Conservation (phyloP, 2,888 invertebrate species). For the Bellardia bayeri region DNA sequence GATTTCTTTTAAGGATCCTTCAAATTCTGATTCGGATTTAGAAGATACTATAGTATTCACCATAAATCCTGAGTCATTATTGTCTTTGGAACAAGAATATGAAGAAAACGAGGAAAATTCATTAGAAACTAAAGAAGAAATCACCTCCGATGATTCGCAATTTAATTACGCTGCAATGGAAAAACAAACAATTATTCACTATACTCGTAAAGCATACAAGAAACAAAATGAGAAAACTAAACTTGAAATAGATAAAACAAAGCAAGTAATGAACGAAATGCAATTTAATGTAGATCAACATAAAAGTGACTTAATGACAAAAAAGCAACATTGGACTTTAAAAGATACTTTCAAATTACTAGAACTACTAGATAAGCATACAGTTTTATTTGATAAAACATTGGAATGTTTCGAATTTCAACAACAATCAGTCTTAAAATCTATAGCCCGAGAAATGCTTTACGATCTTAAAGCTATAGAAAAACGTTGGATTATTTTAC, state of each 20-base stretch:
- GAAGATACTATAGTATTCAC: conserved; percentile 76
- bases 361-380: conserved; percentile 69
- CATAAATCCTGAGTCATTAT: conserved; percentile 75
- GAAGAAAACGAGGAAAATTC: background rate
- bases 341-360: conserved; percentile 75
- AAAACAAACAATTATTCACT: background rate
- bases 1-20: conserved; percentile 44
- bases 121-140: background rate
- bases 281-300: background rate
- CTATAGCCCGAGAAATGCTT: conserved; percentile 74
- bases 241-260: background rate
- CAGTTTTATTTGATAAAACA: conserved; percentile 66
- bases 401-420: background rate
- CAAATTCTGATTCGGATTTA: conserved; percentile 76
- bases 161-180: background rate
- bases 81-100: conserved; percentile 72
- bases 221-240: background rate
- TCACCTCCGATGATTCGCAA: conserved; percentile 33
- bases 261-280: background rate
- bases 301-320: background rate
- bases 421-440: conserved; percentile 53
- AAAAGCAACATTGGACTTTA: conserved; percentile 71
- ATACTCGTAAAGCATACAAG: background rate
- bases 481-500: conserved; percentile 73
- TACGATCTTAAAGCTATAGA: conserved; percentile 71